A percentile compares a stretch with the other conserved stretches of the same genome.
Evolutionary conservation across 1,140 invertebrate species (phyloP).

Genomic region (Drosophila gunungcola): DNA sequence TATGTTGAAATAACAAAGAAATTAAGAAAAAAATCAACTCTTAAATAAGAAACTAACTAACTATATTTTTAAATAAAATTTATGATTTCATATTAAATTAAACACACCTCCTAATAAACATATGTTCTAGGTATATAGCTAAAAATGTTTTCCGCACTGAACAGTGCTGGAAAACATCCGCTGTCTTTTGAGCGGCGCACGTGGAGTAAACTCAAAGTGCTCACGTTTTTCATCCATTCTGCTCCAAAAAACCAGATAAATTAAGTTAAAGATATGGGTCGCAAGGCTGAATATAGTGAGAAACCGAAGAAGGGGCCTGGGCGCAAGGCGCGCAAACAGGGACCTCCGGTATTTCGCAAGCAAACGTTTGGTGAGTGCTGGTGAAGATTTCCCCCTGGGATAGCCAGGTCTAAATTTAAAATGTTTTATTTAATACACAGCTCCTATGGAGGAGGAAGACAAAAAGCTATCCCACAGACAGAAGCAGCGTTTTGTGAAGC

Average conservation of each 20-base stretch:
- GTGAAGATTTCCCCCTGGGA: neutral
- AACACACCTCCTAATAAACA: neutral
- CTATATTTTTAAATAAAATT: too few relatives aligned
- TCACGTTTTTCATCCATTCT: conserved; percentile 36
- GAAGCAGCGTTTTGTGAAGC: conserved; percentile 88
- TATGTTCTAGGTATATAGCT: neutral
- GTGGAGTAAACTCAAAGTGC: conserved; percentile 26
- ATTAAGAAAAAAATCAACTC: too few relatives aligned
- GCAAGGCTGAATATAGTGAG: conserved; percentile 92
- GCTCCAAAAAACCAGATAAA: conserved; percentile 20
- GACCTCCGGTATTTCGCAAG: conserved; percentile 89
- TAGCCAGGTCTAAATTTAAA: neutral
- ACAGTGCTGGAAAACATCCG: conserved; percentile 7
- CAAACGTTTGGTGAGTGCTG: conserved; percentile 84
- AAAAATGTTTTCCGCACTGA: neutral
- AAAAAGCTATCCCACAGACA: conserved; percentile 89
- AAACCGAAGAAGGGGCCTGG: conserved; percentile 92
- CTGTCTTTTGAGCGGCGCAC: conserved; percentile 38
- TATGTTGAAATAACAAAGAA: too few relatives aligned
- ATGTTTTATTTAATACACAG: conserved; percentile 33
- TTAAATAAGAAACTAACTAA: too few relatives aligned
- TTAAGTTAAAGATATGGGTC: conserved; percentile 88
- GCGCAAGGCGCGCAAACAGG: conserved; percentile 93
- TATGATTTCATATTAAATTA: neutral
- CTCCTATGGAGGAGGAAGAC: conserved; percentile 77